Percentiles rank a stretch among this genome's conserved stretches.
Conservation (phyloP, 1,140 invertebrate genomes). For the Aradophagus sp. region DNA sequence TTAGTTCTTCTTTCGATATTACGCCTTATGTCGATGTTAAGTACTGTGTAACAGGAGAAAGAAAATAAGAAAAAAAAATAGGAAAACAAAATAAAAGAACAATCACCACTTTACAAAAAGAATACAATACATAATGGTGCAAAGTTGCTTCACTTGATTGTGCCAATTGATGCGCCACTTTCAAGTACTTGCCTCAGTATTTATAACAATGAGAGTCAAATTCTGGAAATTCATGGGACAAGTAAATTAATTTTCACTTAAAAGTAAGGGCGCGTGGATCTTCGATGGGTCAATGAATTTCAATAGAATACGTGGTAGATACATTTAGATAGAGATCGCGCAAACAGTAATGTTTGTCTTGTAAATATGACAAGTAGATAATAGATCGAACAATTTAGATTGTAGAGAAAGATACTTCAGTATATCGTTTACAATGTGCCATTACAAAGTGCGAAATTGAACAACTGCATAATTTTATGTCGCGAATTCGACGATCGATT, state of each 20-base stretch:
- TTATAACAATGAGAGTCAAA: too few relatives aligned
- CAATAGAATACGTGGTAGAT: slow-evolving; percentile 19
- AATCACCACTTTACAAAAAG: too few relatives aligned
- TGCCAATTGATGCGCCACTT: too few relatives aligned
- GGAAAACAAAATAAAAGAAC: too few relatives aligned
- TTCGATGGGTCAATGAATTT: slow-evolving; percentile 13
- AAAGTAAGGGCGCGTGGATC: background rate
- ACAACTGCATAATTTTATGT: slow-evolving; percentile 25
- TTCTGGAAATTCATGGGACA: too few relatives aligned
- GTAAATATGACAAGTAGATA: slow-evolving; percentile 34
- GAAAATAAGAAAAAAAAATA: too few relatives aligned
- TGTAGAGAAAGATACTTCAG: slow-evolving; percentile 29
- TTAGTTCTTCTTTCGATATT: too few relatives aligned
- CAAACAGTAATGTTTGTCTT: slow-evolving; percentile 24
- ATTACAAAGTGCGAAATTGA: slow-evolving; percentile 27
- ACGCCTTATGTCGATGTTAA: too few relatives aligned
- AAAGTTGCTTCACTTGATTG: background rate
- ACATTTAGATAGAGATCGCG: slow-evolving; percentile 30
- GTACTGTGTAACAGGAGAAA: too few relatives aligned
- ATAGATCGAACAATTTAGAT: slow-evolving; percentile 44
- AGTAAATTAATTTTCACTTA: too few relatives aligned
- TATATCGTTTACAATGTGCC: slow-evolving; percentile 31
- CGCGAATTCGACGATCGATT: too few relatives aligned
- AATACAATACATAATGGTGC: slow-evolving; percentile 3
- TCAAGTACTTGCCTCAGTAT: too few relatives aligned